Evolutionary conservation across 1,140 invertebrate genomes (phyloP).

Genomic region (Heliconius himera): DNA sequence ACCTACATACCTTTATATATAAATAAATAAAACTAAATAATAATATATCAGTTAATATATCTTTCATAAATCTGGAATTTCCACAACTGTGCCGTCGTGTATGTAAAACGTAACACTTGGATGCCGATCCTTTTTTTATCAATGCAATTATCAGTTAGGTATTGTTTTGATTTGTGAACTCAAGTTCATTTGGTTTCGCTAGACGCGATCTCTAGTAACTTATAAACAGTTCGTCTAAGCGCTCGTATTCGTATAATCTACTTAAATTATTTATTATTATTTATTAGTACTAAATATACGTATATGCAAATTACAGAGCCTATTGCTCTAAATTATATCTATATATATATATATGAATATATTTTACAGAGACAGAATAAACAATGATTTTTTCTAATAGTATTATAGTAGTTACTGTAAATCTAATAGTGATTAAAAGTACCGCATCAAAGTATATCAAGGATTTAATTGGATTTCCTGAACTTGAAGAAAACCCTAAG

Average conservation of each 20-base stretch:
- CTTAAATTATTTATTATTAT: not conserved
- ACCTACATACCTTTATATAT: no score
- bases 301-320: not conserved
- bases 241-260: conserved; percentile 10
- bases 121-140: not conserved
- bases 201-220: conserved; percentile 18
- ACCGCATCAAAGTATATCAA: conserved; percentile 17
- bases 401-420: not conserved
- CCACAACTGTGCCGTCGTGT: not conserved
- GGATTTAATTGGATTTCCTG: conserved; percentile 66
- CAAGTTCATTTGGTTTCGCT: conserved; percentile 9
- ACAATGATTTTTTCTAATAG: not conserved
- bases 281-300: not conserved
- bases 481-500: conserved; percentile 60
- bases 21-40: no score
- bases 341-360: not conserved
- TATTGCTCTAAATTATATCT: not conserved
- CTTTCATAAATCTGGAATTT: not conserved
- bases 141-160: not conserved
- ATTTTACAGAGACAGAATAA: not conserved
- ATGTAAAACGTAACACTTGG: not conserved
- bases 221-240: conserved; percentile 18
- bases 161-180: not conserved
- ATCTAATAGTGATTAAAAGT: conserved; percentile 2
- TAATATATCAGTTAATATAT: no score